These are phyloP conservation scores for Taurulus bubalis DNA, from an alignment of 2,113 vertebrate genomes.

Conservation along the genomic window DNA sequence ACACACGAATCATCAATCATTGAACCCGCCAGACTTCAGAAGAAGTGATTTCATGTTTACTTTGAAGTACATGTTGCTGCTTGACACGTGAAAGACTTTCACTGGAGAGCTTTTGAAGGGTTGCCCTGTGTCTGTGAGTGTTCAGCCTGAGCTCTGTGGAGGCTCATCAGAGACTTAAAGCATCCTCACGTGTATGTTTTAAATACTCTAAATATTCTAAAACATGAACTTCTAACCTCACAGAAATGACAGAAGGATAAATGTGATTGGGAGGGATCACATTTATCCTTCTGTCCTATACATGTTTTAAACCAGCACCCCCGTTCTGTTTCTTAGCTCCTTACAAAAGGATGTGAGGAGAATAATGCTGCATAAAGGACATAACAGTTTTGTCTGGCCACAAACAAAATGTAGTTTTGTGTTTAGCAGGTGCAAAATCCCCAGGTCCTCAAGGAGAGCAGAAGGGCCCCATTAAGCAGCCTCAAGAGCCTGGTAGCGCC, in stretches of 20 bases:
- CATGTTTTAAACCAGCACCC: background rate
- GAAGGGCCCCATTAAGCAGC: constrained; percentile 73
- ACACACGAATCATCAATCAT: background rate
- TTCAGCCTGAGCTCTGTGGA: background rate
- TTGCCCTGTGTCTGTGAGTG: too few relatives aligned
- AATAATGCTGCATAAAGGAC: background rate
- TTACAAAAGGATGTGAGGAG: background rate
- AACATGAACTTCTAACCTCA: background rate
- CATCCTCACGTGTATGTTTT: background rate
- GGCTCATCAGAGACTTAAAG: background rate
- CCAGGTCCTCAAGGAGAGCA: constrained; percentile 59
- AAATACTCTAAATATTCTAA: too few relatives aligned
- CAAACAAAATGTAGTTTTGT: constrained; percentile 40
- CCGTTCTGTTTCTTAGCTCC: background rate
- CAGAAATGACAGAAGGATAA: too few relatives aligned
- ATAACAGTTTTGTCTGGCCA: constrained; percentile 23
- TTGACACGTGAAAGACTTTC: background rate
- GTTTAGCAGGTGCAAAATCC: constrained; percentile 79
- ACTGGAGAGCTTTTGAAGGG: background rate
- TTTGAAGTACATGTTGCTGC: background rate
- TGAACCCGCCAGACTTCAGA: background rate
- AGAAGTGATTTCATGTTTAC: background rate
- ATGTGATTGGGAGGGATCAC: background rate
- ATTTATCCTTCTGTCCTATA: background rate
- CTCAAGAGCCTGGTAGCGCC: constrained; percentile 63